Base-by-base conservation (phyloP, 2,113 vertebrate genomes). In the Cryptotis parvus region DNA sequence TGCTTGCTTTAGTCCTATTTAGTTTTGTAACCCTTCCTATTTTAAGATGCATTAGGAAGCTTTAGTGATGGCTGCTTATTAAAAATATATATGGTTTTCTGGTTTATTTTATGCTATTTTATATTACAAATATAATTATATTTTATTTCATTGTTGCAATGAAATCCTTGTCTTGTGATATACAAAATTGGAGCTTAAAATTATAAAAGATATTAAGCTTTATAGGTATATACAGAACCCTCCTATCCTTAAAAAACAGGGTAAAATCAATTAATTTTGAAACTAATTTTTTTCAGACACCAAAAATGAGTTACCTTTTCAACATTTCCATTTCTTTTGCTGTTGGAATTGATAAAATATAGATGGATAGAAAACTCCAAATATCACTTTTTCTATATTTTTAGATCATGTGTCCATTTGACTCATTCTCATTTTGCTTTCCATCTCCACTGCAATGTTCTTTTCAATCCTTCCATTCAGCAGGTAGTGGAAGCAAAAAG, bases 401-500 rank as follows among this genome's bases (percentile, higher is more conserved):
- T 70, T 29, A 6, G 5, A 61, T 33, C 41, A 37, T 66, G n/a
- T 49, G 22, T 14, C 24, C 27, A 27, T 65, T 65, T 65, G 76
- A 37, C 39, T 79, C 84, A 87, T 79, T 43, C 41, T 78, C 37
- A 52, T 43, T 81, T 82, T 85, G 0, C 27, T 90, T 92, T 72
- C 63, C 29, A 41, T 84, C 45, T 80, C 52, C 45, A 74, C 2
- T 24, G 27, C 39, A 80, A 16, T 88, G 43, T 69, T 83, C 39
- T 88, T 93, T 90, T 20, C 63, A 49, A 86, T 83, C 22, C 52
- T 88, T 65, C 33, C 52, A 52, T 96, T 85, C 72, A 90, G 52
- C 43, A 93, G 83, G 63, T 90, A 93, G 85, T 93, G 26, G 66
- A 83, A 83, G 20, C 61, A 91, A 70, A 85, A 86, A 90, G 88